Evolutionary conservation across 2,113 vertebrate species (phyloP).

Genomic region (Gila orcuttii): DNA sequence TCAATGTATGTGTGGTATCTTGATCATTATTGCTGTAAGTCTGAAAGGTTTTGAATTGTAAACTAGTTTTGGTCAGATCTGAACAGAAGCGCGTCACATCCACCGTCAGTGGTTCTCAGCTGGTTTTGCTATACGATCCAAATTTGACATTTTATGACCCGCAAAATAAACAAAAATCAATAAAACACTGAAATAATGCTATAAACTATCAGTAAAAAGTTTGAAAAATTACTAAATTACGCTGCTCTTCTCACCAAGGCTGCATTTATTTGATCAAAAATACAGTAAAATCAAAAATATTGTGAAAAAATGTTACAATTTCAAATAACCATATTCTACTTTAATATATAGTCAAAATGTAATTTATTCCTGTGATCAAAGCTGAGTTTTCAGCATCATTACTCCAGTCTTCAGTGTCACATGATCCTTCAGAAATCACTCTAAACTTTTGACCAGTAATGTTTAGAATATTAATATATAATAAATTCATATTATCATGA

Average conservation of each 20-base stretch:
- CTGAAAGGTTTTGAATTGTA: constrained; percentile 5
- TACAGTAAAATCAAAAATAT: too few relatives aligned
- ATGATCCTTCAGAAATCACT: background rate
- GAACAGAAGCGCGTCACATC: too few relatives aligned
- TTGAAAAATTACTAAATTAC: too few relatives aligned
- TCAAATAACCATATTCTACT: too few relatives aligned
- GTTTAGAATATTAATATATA: background rate
- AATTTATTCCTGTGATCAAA: too few relatives aligned
- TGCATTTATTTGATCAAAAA: too few relatives aligned
- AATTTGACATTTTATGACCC: background rate
- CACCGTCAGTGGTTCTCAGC: background rate
- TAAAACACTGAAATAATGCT: background rate
- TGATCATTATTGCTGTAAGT: background rate
- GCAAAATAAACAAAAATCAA: background rate
- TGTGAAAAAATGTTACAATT: too few relatives aligned
- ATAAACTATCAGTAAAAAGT: background rate
- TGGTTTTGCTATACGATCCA: background rate
- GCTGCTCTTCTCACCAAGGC: too few relatives aligned
- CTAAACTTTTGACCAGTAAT: background rate
- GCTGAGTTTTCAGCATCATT: too few relatives aligned
- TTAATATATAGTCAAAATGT: too few relatives aligned
- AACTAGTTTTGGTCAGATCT: background rate
- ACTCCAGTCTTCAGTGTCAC: too few relatives aligned
- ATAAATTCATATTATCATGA: background rate
- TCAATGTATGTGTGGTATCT: background rate